phyloP scores from a whole-genome alignment of 2,797 vertebrate species.

The Zenarchopterus dispar region DNA sequence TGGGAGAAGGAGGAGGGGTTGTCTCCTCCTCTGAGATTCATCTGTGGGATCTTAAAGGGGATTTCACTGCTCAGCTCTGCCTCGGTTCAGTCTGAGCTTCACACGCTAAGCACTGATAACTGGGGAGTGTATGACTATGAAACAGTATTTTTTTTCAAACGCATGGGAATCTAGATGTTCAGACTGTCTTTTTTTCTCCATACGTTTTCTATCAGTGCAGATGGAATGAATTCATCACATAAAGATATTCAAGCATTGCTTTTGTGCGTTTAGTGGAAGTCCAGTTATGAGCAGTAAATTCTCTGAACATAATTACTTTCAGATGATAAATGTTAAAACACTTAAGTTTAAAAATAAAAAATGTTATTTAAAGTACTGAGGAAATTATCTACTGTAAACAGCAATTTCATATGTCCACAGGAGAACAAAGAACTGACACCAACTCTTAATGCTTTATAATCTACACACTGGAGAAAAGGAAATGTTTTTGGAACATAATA shows the following conservation, averaged over 20 bases:
- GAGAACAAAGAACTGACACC: too few relatives aligned
- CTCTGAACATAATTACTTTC: background rate
- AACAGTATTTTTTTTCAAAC: slow-evolving; percentile 8
- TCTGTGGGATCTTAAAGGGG: slow-evolving; percentile 56
- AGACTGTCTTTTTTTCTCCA: background rate
- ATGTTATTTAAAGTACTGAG: too few relatives aligned
- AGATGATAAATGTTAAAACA: too few relatives aligned
- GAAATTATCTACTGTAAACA: too few relatives aligned
- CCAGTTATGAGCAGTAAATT: background rate
- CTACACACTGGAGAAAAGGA: too few relatives aligned
- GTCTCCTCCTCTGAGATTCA: slow-evolving; percentile 53
- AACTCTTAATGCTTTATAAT: too few relatives aligned
- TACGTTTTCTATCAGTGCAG: slow-evolving; percentile 14
- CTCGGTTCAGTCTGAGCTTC: slow-evolving; percentile 49
- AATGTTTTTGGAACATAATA: too few relatives aligned
- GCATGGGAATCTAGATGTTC: slow-evolving; percentile 17
- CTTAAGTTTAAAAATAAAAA: too few relatives aligned
- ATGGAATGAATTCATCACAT: slow-evolving; percentile 11
- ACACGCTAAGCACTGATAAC: slow-evolving; percentile 32
- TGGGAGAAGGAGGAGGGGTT: slow-evolving; percentile 52
- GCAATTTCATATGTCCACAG: too few relatives aligned
- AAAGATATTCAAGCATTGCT: too few relatives aligned
- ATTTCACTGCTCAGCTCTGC: slow-evolving; percentile 62
- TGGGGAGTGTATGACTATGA: slow-evolving; percentile 15
- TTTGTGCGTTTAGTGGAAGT: too few relatives aligned